These are phyloP conservation scores for Amphimallon solstitiale DNA, from an alignment of 2,888 invertebrate genomes.

Conservation along the genomic window DNA sequence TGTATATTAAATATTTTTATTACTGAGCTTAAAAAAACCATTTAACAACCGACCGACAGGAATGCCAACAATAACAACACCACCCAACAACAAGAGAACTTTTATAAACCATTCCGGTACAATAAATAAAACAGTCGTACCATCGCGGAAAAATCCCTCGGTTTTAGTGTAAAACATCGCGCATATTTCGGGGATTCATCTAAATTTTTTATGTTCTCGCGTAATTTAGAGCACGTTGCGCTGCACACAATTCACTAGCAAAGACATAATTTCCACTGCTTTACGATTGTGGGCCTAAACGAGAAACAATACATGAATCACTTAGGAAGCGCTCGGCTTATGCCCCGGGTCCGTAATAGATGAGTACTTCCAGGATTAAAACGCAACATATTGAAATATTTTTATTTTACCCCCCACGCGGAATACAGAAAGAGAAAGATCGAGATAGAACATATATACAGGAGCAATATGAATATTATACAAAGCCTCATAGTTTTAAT, in stretches of 20 bases:
- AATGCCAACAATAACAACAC: slow-evolving; percentile 4
- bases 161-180: slow-evolving; percentile 36
- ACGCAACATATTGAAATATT: slow-evolving; percentile 64
- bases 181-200: slow-evolving; percentile 42
- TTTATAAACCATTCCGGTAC: slow-evolving; percentile 29
- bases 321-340: slow-evolving; percentile 53
- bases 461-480: slow-evolving; percentile 55
- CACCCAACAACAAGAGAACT: slow-evolving; percentile 16
- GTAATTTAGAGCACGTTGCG: slow-evolving; percentile 45
- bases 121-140: slow-evolving; percentile 32
- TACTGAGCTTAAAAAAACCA: slow-evolving; percentile 4
- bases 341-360: slow-evolving; percentile 56
- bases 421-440: not conserved
- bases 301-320: slow-evolving; percentile 64
- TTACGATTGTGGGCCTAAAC: slow-evolving; percentile 61
- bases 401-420: slow-evolving; percentile 55
- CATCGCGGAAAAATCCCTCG: slow-evolving; percentile 36
- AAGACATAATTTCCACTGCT: slow-evolving; percentile 62
- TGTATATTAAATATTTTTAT: slow-evolving; percentile 9
- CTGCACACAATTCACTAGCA: slow-evolving; percentile 52
- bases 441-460: slow-evolving; percentile 11
- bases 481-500: slow-evolving; percentile 55
- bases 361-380: slow-evolving; percentile 64
- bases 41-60: slow-evolving; percentile 11
- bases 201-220: slow-evolving; percentile 47